Conservation (phyloP, 2,113 vertebrate genomes). For the Catharus bicknelli region DNA sequence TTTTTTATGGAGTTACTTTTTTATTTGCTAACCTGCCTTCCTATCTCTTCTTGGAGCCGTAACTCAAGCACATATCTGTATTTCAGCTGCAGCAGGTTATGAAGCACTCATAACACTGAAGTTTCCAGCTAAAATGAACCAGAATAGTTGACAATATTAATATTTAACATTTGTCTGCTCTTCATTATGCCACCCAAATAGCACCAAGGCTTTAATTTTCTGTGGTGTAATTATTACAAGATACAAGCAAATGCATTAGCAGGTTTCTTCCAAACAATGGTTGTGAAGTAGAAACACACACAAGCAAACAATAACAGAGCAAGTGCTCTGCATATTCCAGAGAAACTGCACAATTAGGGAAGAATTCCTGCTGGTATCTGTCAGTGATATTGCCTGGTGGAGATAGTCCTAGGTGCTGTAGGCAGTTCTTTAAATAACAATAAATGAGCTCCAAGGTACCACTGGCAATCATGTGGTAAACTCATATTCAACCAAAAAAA, state of each 20-base stretch:
- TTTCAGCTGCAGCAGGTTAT: neutral
- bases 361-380: neutral
- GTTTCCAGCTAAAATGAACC: neutral
- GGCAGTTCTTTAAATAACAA: neutral
- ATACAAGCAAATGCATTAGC: neutral
- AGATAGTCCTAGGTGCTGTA: neutral
- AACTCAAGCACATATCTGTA: neutral
- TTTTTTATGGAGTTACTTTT: neutral
- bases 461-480: neutral
- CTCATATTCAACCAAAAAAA: neutral
- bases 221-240: neutral
- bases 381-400: neutral
- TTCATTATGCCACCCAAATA: neutral
- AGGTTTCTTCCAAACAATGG: conserved; percentile 17
- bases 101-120: neutral
- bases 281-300: neutral
- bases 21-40: neutral
- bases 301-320: conserved; percentile 15
- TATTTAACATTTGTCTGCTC: conserved; percentile 27
- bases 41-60: neutral
- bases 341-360: neutral
- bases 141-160: neutral
- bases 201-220: neutral
- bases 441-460: neutral
- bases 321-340: neutral